Conservation (phyloP, 2,888 invertebrate genomes). For the Ectemnius continuus region DNA sequence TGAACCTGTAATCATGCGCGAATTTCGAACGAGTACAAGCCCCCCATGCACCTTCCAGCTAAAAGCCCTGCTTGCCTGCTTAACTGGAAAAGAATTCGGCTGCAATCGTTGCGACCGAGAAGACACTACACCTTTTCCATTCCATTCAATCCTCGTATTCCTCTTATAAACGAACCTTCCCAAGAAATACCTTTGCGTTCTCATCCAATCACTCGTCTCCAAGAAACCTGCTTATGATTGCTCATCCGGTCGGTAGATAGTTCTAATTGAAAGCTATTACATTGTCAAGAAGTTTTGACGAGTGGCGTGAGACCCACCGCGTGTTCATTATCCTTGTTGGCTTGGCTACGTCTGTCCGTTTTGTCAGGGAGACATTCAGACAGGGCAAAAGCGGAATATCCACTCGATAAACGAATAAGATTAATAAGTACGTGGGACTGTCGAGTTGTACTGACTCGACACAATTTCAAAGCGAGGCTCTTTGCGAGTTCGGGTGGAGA, state of each 20-base stretch:
- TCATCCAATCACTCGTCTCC: too few species aligned
- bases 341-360: too few species aligned
- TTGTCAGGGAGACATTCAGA: too few species aligned
- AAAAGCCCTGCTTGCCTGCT: conserved; percentile 29
- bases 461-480: too few species aligned
- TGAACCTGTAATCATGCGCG: conserved; percentile 56
- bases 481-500: too few species aligned
- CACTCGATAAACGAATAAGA: too few species aligned
- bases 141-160: not conserved
- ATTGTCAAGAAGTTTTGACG: too few species aligned
- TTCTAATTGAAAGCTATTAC: not conserved
- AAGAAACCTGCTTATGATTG: not conserved
- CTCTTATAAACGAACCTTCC: not conserved
- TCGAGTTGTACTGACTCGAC: too few species aligned
- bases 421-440: too few species aligned
- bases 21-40: conserved; percentile 48
- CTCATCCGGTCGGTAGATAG: not conserved
- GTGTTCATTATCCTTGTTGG: too few species aligned
- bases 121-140: not conserved
- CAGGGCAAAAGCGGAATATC: too few species aligned
- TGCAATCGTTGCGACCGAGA: conserved; percentile 13
- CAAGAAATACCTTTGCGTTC: not conserved
- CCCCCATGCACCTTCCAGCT: conserved; percentile 41
- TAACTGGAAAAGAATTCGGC: conserved; percentile 28
- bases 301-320: too few species aligned